Evolutionary conservation across 2,113 vertebrate species (phyloP).

Genomic region (Callocephalon fimbriatum): DNA sequence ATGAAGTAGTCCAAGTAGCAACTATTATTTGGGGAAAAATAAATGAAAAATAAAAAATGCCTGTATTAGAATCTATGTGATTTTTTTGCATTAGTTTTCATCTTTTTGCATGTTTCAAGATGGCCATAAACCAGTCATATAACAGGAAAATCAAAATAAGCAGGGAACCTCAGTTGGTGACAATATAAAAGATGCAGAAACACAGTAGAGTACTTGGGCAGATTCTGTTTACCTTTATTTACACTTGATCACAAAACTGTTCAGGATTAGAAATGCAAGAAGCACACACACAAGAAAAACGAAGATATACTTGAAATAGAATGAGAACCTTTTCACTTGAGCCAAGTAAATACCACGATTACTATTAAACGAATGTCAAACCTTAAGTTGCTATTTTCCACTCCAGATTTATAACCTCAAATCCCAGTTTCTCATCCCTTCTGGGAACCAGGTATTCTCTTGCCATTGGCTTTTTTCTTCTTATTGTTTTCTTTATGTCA

Average conservation of each 20-base stretch:
- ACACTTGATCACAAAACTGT: background rate
- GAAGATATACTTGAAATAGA: background rate
- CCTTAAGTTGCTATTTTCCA: background rate
- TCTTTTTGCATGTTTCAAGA: background rate
- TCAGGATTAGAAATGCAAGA: background rate
- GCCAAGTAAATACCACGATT: background rate
- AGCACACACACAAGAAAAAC: background rate
- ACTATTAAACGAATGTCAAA: background rate
- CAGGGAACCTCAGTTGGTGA: accelerated
- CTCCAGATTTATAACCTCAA: background rate
- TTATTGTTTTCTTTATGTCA: background rate
- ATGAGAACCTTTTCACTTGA: background rate
- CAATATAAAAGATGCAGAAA: background rate
- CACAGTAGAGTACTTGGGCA: background rate
- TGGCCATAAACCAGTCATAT: background rate
- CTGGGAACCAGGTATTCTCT: background rate
- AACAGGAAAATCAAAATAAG: background rate
- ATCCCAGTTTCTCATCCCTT: background rate
- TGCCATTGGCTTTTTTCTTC: accelerated
- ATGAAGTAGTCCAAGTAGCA: background rate
- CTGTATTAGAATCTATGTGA: accelerated
- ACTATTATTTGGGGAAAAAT: background rate
- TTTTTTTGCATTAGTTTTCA: background rate
- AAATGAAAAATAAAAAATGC: background rate
- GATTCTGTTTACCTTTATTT: background rate